These are phyloP conservation scores for Calliscelio sp. DNA, from an alignment of 2,888 invertebrate species.

Conservation along the genomic window DNA sequence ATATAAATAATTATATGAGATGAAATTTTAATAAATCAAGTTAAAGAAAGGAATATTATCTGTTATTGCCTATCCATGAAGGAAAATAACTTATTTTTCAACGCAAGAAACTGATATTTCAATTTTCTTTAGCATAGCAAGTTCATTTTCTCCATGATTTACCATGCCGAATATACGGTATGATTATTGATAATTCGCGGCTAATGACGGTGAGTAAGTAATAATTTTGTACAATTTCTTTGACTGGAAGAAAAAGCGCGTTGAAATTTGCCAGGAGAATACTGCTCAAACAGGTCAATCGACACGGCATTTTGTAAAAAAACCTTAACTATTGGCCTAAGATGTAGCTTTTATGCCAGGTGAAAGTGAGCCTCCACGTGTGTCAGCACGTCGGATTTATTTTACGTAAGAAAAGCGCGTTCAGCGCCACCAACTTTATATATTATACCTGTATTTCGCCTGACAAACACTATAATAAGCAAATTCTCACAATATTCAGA, in stretches of 20 bases:
- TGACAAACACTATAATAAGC: too few relatives aligned
- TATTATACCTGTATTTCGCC: too few relatives aligned
- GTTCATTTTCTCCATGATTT: constrained; percentile 8
- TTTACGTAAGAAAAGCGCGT: constrained; percentile 68
- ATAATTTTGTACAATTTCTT: constrained; percentile 42
- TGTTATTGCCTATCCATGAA: too few relatives aligned
- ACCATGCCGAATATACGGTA: neutral
- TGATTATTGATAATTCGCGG: constrained; percentile 16
- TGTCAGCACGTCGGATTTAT: constrained; percentile 57
- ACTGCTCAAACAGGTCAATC: constrained; percentile 49
- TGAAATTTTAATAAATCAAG: too few relatives aligned
- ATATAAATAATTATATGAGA: too few relatives aligned
- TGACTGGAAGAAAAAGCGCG: constrained; percentile 12
- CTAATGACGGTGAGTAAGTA: constrained; percentile 37
- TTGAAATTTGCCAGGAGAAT: constrained; percentile 24
- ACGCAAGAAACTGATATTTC: neutral
- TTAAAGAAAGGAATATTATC: too few relatives aligned
- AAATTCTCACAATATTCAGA: too few relatives aligned
- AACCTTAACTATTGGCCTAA: constrained; percentile 60
- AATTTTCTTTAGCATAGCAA: too few relatives aligned
- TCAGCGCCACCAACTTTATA: constrained; percentile 45
- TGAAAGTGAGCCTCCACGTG: constrained; percentile 81
- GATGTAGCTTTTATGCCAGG: constrained; percentile 76
- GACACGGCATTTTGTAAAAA: constrained; percentile 52
- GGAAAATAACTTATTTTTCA: neutral